Conservation (phyloP, 2,113 vertebrate genomes). For the Perca fluviatilis region DNA sequence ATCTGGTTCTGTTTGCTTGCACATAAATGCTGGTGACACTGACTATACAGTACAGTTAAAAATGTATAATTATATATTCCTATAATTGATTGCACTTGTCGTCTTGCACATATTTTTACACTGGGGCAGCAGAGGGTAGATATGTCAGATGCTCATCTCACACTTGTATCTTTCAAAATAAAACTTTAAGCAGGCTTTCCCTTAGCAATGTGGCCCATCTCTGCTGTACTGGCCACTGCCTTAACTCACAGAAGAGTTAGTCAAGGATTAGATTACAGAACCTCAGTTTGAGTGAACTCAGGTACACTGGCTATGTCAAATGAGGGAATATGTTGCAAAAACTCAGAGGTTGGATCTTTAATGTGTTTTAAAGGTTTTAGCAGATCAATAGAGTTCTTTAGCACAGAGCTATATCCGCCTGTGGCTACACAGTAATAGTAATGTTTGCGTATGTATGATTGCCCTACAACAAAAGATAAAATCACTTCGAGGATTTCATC, state of each 20-base stretch:
- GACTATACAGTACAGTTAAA: neutral
- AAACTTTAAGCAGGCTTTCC: constrained; percentile 4
- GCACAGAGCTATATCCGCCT: neutral
- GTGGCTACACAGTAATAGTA: neutral
- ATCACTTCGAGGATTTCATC: neutral
- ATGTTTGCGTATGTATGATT: neutral
- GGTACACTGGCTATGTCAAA: neutral
- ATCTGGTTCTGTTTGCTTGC: neutral
- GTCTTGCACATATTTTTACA: neutral
- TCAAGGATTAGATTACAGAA: neutral
- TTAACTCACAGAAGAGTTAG: neutral
- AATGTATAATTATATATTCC: no score
- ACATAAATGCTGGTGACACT: neutral
- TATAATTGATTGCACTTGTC: constrained; percentile 16
- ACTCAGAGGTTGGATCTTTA: no score
- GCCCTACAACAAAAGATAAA: neutral
- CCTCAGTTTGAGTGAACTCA: neutral
- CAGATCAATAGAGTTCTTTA: neutral
- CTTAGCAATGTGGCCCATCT: neutral
- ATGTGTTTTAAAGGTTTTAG: no score
- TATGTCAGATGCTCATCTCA: neutral
- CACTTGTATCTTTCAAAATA: neutral
- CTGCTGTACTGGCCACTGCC: neutral
- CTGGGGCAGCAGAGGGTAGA: neutral
- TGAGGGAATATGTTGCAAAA: neutral